Conservation (phyloP, 2,888 invertebrate genomes). For the Aleiodes testaceus region DNA sequence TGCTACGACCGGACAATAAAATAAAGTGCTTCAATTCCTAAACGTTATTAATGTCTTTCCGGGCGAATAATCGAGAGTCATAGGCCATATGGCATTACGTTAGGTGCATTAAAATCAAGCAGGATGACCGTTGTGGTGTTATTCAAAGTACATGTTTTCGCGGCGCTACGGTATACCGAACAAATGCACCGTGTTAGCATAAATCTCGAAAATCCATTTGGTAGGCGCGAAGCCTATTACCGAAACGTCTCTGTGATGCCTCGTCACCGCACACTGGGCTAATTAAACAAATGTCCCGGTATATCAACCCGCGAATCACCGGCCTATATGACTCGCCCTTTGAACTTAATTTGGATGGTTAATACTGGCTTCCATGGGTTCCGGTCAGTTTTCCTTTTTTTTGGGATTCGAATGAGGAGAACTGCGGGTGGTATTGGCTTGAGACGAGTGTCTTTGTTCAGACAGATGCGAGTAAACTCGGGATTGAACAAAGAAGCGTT, state of each 20-base stretch:
- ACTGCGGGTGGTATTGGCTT: slow-evolving; percentile 12
- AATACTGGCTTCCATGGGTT: too few relatives aligned
- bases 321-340: slow-evolving; percentile 57
- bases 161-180: slow-evolving; percentile 51
- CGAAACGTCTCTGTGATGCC: slow-evolving; percentile 42
- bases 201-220: slow-evolving; percentile 73
- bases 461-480: slow-evolving; percentile 40
- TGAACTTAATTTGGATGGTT: slow-evolving; percentile 62
- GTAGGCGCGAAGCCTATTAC: slow-evolving; percentile 70
- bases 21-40: too few relatives aligned
- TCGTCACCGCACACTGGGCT: slow-evolving; percentile 58
- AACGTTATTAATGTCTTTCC: too few relatives aligned
- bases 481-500: slow-evolving; percentile 62
- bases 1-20: too few relatives aligned
- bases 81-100: neutral
- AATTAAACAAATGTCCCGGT: slow-evolving; percentile 69
- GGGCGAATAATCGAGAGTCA: neutral
- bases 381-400: too few relatives aligned
- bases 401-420: slow-evolving; percentile 26
- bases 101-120: slow-evolving; percentile 33
- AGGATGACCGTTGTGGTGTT: slow-evolving; percentile 31
- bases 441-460: slow-evolving; percentile 35
- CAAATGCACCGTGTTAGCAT: slow-evolving; percentile 72
- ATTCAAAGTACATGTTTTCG: slow-evolving; percentile 22
- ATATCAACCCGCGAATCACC: slow-evolving; percentile 61